A percentile compares a stretch with the other conserved stretches of the same genome.
These are phyloP conservation scores for Ammospiza nelsoni DNA, from an alignment of 2,113 vertebrate genomes.

Conservation along the genomic window DNA sequence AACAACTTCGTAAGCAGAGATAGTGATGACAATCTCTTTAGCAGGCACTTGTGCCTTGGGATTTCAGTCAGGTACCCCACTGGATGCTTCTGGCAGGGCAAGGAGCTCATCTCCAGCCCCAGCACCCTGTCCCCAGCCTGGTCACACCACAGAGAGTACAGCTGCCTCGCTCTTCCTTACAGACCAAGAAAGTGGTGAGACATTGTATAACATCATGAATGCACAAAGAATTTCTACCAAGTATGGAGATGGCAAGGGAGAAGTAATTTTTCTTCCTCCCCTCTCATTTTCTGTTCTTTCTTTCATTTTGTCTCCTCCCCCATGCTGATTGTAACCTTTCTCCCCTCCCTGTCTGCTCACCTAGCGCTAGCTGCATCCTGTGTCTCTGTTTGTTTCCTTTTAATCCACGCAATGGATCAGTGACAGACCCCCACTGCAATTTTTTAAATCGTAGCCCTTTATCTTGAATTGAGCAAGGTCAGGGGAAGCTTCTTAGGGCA, in stretches of 20 bases:
- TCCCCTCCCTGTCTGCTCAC: background rate
- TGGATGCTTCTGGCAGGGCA: background rate
- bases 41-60: background rate
- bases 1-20: background rate
- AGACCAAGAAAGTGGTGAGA: background rate
- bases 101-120: background rate
- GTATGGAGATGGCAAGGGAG: background rate
- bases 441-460: slow-evolving; percentile 64
- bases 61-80: background rate
- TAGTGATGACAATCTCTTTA: background rate
- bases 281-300: background rate
- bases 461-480: slow-evolving; percentile 57
- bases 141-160: rapidly evolving
- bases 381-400: slow-evolving; percentile 36
- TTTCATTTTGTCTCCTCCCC: background rate
- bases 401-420: background rate
- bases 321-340: background rate
- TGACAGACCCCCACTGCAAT: slow-evolving; percentile 43
- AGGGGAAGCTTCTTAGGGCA: slow-evolving; percentile 52
- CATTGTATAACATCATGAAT: background rate
- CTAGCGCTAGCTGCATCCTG: background rate
- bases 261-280: background rate
- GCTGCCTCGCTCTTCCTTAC: background rate
- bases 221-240: background rate
- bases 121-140: background rate